These are phyloP conservation scores for Julus scanicus DNA, from an alignment of 2,888 invertebrate species.

Conservation along the genomic window DNA sequence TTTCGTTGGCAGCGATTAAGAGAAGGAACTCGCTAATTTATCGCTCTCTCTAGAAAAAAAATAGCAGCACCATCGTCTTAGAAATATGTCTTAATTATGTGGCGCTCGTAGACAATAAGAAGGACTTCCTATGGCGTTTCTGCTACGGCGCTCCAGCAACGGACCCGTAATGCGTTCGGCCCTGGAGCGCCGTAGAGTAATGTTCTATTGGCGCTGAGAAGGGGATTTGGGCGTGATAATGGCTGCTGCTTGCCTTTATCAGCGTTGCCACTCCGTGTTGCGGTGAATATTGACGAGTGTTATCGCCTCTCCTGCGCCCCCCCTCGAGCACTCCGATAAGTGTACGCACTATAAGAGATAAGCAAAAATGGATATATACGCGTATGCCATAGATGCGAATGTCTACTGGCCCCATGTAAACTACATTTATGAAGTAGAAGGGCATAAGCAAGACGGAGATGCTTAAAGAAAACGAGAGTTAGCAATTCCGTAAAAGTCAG, in stretches of 20 bases:
- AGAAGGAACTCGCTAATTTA: background rate
- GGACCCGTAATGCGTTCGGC: background rate
- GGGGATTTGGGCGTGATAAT: constrained; percentile 21
- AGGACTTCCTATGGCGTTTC: background rate
- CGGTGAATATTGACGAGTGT: constrained; percentile 33
- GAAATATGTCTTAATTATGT: background rate
- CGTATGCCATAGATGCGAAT: background rate
- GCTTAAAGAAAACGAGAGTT: too few species aligned
- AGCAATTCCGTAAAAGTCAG: background rate
- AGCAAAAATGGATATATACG: background rate
- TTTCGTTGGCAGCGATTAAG: background rate
- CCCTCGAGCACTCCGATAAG: constrained; percentile 31
- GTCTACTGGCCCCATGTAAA: background rate
- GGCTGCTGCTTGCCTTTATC: constrained; percentile 20
- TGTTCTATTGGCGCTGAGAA: background rate
- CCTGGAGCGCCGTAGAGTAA: background rate
- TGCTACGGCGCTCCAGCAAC: background rate
- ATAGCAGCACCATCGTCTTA: too few species aligned
- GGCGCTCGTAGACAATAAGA: background rate
- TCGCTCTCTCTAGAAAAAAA: constrained; percentile 6
- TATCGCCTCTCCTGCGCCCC: constrained; percentile 21
- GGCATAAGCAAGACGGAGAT: too few species aligned
- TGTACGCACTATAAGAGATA: background rate
- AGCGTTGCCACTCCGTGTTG: background rate
- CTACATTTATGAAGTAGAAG: background rate